Conservation (phyloP, 2,113 vertebrate genomes). For the Reinhardtius hippoglossoides region DNA sequence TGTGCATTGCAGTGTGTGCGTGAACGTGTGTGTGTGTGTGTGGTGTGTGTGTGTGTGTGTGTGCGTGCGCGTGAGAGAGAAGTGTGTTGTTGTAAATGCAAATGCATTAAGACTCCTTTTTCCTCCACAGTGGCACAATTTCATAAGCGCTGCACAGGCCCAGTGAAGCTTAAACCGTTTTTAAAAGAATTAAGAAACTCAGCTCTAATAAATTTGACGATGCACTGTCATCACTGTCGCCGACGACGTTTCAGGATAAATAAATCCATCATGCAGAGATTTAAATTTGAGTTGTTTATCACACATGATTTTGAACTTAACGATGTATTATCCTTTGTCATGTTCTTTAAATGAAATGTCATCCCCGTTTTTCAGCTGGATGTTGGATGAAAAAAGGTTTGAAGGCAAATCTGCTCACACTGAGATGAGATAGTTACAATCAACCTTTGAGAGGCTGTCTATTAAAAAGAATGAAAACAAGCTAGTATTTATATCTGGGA, state of each 20-base stretch:
- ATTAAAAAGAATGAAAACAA: no score
- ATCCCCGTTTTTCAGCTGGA: neutral
- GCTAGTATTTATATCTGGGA: no score
- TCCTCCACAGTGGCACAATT: constrained; percentile 51
- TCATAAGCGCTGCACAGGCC: constrained; percentile 39
- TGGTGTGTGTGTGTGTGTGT: constrained; percentile 38
- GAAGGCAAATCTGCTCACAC: no score
- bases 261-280: constrained; percentile 28
- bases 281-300: constrained; percentile 15
- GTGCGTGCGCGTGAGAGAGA: constrained; percentile 20
- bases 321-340: constrained; percentile 10
- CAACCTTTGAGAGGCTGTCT: no score
- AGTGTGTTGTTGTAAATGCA: constrained; percentile 70
- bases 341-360: constrained; percentile 33
- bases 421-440: no score
- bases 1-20: constrained; percentile 43
- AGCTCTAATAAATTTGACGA: constrained; percentile 63
- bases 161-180: constrained; percentile 53
- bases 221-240: constrained; percentile 33
- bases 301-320: constrained; percentile 13
- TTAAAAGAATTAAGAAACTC: constrained; percentile 64
- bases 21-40: constrained; percentile 24
- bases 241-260: constrained; percentile 26
- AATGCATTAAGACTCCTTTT: constrained; percentile 72
- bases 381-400: neutral